Conservation (phyloP, 2,797 vertebrate species). For the Megaceryle alcyon region DNA sequence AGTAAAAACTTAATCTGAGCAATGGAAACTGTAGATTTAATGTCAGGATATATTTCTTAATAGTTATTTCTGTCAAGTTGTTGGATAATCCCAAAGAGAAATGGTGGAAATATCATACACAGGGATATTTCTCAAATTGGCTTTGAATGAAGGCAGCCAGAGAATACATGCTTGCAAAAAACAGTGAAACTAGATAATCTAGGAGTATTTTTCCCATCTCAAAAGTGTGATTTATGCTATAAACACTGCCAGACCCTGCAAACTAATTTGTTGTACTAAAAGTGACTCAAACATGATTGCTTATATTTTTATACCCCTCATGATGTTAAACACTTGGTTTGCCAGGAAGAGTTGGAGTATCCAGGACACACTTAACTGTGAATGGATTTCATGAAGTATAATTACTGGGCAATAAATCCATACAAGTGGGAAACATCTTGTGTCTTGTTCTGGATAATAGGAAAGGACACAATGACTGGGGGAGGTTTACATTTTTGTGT, state of each 20-base stretch:
- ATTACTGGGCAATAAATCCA: constrained; percentile 69
- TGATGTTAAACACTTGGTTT: constrained; percentile 50
- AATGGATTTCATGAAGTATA: constrained; percentile 60
- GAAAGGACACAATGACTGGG: constrained; percentile 44
- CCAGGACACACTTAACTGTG: constrained; percentile 39
- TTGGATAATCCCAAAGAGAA: constrained; percentile 41
- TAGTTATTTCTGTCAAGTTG: constrained; percentile 17
- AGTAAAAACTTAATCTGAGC: background rate
- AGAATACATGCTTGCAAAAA: constrained; percentile 18
- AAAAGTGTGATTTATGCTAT: constrained; percentile 49
- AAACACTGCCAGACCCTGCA: constrained; percentile 43
- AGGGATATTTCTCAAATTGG: constrained; percentile 9
- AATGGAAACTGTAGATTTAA: background rate
- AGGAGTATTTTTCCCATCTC: constrained; percentile 48
- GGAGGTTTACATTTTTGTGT: constrained; percentile 55
- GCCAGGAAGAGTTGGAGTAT: constrained; percentile 36
- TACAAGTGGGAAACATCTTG: constrained; percentile 56
- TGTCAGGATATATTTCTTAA: constrained; percentile 40
- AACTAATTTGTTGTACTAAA: constrained; percentile 42
- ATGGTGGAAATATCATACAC: constrained; percentile 5
- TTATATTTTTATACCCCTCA: constrained; percentile 58
- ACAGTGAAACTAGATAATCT: constrained; percentile 26
- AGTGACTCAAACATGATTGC: constrained; percentile 31
- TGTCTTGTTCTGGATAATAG: constrained; percentile 50
- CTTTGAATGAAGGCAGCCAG: constrained; percentile 38